Conservation (phyloP, 2,888 invertebrate species). For the Barypeithes pellucidus region DNA sequence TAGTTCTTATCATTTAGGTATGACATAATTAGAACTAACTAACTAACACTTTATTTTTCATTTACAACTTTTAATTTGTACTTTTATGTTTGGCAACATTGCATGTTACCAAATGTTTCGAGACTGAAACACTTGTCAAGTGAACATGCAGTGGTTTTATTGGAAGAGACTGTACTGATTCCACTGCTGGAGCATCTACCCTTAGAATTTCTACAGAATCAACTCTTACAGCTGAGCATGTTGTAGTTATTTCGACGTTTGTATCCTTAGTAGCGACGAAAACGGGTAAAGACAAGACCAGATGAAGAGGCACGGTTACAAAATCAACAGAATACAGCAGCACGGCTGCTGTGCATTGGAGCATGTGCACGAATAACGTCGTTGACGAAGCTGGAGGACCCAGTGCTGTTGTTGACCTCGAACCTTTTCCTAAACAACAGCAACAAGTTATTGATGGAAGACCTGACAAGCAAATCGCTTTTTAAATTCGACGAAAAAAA, state of each 20-base stretch:
- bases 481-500: too few relatives aligned
- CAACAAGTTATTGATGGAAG: constrained; percentile 69
- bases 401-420: constrained; percentile 71
- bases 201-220: constrained; percentile 72
- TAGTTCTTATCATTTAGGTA: too few relatives aligned
- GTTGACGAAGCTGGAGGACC: constrained; percentile 72
- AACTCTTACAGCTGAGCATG: constrained; percentile 81
- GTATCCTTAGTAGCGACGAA: constrained; percentile 87
- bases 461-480: too few relatives aligned
- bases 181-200: constrained; percentile 70
- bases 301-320: constrained; percentile 93
- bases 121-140: too few relatives aligned
- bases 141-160: too few relatives aligned
- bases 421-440: constrained; percentile 73
- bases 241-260: constrained; percentile 87
- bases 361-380: constrained; percentile 85
- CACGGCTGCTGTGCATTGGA: constrained; percentile 80
- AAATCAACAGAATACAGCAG: constrained; percentile 92
- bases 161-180: constrained; percentile 84
- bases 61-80: too few relatives aligned
- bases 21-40: too few relatives aligned
- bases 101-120: too few relatives aligned
- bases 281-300: constrained; percentile 84
- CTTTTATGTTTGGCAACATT: too few relatives aligned
- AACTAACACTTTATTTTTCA: too few relatives aligned